Evolutionary conservation across 2,113 vertebrate species (phyloP).

Genomic region (Okapia johnstoni): DNA sequence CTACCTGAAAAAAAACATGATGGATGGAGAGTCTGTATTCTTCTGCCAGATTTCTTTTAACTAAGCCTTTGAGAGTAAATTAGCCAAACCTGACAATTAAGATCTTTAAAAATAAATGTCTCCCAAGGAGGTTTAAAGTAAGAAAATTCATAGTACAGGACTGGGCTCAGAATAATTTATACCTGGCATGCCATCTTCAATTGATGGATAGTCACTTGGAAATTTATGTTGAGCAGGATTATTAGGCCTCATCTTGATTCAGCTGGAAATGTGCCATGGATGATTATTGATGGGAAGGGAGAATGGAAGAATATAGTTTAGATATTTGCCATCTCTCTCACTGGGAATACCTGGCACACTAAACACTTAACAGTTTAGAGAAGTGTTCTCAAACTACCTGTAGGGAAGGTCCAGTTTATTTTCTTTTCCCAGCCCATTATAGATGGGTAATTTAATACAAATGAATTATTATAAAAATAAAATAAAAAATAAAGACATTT

Average conservation of each 20-base stretch:
- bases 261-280: background rate
- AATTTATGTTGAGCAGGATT: background rate
- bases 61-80: constrained; percentile 2
- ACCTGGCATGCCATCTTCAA: background rate
- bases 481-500: background rate
- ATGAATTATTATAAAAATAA: constrained; percentile 4
- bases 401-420: background rate
- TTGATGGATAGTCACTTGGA: background rate
- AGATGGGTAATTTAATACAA: background rate
- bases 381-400: background rate
- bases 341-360: background rate
- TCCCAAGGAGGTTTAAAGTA: background rate
- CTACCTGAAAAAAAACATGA: background rate
- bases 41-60: constrained; percentile 1
- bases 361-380: background rate
- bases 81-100: background rate
- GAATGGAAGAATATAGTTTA: background rate
- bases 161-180: background rate
- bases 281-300: background rate
- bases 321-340: background rate
- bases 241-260: background rate
- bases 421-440: background rate
- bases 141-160: background rate
- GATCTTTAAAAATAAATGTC: background rate
- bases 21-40: background rate